Evolutionary conservation across 1,140 invertebrate genomes (phyloP), one percentile per base, ranked within the genome.

Genomic region (Metopolophium dirhodum): DNA sequence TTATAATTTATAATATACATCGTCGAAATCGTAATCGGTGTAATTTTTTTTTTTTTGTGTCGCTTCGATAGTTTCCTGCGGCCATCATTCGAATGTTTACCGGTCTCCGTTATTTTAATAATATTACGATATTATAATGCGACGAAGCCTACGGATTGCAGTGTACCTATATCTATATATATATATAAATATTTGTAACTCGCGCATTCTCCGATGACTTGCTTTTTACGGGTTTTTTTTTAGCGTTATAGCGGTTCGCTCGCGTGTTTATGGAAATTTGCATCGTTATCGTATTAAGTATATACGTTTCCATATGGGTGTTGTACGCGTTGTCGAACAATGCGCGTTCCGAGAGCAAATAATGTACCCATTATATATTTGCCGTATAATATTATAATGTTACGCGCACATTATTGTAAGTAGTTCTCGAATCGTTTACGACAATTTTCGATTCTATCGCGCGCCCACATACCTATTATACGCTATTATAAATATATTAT

Each of bases 401-500:
- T n/a, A 77, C 61, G 30, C n/a, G 61, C 14, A 68, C 61, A 77
- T n/a, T 77, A 77, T 77, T 77, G 14, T 77, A n/a, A 77, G 6
- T 77, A 77, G 61, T 77, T 77, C 61, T 77, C 30, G 7, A 77
- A 77, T 77, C 61, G 14, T 77, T 77, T n/a, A 77, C 61, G 14
- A 77, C 61, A 77, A 77, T 77, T 77, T 77, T 77, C n/a, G 61
- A 77, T 77, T 35, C 61, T n/a, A 77, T 77, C 61, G n/a, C 61
- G n/a, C 51, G 20, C 61, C 61, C 61, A 77, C n/a, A 77, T 54
- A 23, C 49, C 11, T 23, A 54, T 54, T 77, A 37, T 37, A 77
- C 14, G 30, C 30, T 18, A 77, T n/a, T 77, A 77, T 61, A 22
- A 54, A 54, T 77, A 18, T 68, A 68, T 68, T n/a, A n/a, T 30